phyloP scores from a whole-genome alignment of 2,888 invertebrate species.

The Pediacus dermestoides region DNA sequence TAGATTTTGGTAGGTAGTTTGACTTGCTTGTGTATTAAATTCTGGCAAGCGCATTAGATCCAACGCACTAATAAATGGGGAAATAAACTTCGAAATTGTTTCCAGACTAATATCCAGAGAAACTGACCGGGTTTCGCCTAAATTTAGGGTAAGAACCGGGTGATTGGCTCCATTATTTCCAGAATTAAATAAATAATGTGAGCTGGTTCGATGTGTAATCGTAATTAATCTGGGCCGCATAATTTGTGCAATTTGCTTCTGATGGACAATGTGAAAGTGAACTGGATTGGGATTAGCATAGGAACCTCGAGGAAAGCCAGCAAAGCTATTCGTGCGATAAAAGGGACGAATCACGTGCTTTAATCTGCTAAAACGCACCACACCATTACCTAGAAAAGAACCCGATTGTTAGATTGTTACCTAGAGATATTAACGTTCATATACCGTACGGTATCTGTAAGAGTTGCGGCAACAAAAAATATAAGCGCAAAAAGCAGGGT shows the following conservation, averaged over 20 bases:
- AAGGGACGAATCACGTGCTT: slow-evolving; percentile 17
- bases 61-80: slow-evolving; percentile 43
- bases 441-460: slow-evolving; percentile 26
- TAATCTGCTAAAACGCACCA: slow-evolving; percentile 15
- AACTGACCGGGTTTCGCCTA: slow-evolving; percentile 36
- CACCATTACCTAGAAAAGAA: slow-evolving; percentile 36
- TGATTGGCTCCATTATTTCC: slow-evolving; percentile 10
- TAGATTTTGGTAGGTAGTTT: no score
- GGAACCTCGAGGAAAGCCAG: slow-evolving; percentile 47
- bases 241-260: slow-evolving; percentile 32
- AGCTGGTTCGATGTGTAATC: slow-evolving; percentile 15
- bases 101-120: slow-evolving; percentile 40
- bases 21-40: slow-evolving; percentile 31
- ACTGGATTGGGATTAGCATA: slow-evolving; percentile 45
- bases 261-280: slow-evolving; percentile 46
- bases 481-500: slow-evolving; percentile 4
- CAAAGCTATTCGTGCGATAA: slow-evolving; percentile 45
- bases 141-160: slow-evolving; percentile 36
- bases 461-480: slow-evolving; percentile 12
- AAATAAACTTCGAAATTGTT: slow-evolving; percentile 41
- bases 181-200: slow-evolving; percentile 25
- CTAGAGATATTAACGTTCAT: slow-evolving; percentile 10
- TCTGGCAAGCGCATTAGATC: slow-evolving; percentile 29
- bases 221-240: slow-evolving; percentile 38
- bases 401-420: slow-evolving; percentile 17